Conservation (phyloP, 2,888 invertebrate species). For the Conchocele bisecta region DNA sequence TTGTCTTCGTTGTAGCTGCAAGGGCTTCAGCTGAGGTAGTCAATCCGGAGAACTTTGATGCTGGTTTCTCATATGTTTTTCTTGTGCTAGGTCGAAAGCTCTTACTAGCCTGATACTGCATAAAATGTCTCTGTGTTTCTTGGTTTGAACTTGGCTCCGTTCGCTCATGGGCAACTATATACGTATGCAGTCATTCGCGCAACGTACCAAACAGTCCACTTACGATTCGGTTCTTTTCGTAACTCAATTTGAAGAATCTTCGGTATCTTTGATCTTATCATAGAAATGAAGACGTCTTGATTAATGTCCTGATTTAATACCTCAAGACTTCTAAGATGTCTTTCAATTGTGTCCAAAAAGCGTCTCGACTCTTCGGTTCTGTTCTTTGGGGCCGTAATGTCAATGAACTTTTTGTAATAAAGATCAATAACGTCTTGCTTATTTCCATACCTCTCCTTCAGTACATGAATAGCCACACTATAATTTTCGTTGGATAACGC, state of each 20-base stretch:
- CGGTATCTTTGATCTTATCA: conserved; percentile 20
- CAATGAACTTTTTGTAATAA: conserved; percentile 34
- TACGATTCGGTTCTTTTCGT: conserved; percentile 1
- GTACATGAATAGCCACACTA: conserved; percentile 26
- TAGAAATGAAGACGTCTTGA: conserved; percentile 31
- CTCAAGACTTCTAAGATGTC: conserved; percentile 18
- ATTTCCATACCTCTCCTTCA: conserved; percentile 28
- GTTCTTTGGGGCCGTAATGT: conserved; percentile 2
- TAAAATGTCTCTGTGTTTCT: not conserved
- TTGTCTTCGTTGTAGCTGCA: not conserved
- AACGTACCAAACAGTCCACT: conserved; percentile 14
- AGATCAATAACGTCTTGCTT: conserved; percentile 36
- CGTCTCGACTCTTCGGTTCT: not conserved
- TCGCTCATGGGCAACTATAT: conserved; percentile 11
- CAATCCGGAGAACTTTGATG: not conserved
- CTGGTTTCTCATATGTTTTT: not conserved
- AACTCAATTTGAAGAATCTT: conserved; percentile 26
- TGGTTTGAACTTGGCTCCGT: conserved; percentile 9
- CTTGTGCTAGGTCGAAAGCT: not conserved
- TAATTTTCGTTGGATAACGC: conserved; percentile 37
- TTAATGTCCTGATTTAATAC: conserved; percentile 18
- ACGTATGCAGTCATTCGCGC: conserved; percentile 9
- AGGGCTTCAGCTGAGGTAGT: not conserved
- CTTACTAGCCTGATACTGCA: not conserved
- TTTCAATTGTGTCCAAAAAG: conserved; percentile 5